These are phyloP conservation scores for Anhinga anhinga DNA, from an alignment of 2,113 vertebrate species.

Conservation along the genomic window DNA sequence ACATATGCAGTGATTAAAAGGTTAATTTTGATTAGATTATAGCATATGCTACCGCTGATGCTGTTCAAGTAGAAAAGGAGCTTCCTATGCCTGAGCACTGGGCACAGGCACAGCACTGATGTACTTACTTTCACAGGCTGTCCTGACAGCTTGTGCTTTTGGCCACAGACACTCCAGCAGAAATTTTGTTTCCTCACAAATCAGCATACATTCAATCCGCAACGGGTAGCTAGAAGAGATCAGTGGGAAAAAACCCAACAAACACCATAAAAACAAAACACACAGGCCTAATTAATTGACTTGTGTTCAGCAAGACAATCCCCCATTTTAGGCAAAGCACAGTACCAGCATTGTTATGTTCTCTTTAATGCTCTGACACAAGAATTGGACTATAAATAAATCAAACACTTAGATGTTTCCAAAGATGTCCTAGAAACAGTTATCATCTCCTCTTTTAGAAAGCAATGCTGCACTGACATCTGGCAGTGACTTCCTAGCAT, in stretches of 20 bases:
- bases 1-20: not conserved
- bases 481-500: constrained; percentile 14
- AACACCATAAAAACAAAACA: not conserved
- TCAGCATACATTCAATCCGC: constrained; percentile 89
- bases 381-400: constrained; percentile 40
- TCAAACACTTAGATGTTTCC: constrained; percentile 1
- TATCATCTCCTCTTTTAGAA: constrained; percentile 6
- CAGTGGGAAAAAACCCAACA: not conserved
- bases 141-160: constrained; percentile 80
- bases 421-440: constrained; percentile 31
- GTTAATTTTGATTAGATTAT: not conserved
- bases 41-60: not conserved
- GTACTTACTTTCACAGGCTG: constrained; percentile 85
- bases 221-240: constrained; percentile 83
- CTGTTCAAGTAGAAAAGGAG: not conserved
- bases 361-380: not conserved
- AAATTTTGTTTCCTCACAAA: constrained; percentile 82
- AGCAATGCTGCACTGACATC: constrained; percentile 7
- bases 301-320: not conserved
- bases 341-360: not conserved
- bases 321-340: not conserved
- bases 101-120: not conserved
- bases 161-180: constrained; percentile 85
- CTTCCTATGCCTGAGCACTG: not conserved
- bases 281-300: not conserved